Evolutionary conservation across 2,888 invertebrate species (phyloP).

Genomic region (Crocallis elinguaria): DNA sequence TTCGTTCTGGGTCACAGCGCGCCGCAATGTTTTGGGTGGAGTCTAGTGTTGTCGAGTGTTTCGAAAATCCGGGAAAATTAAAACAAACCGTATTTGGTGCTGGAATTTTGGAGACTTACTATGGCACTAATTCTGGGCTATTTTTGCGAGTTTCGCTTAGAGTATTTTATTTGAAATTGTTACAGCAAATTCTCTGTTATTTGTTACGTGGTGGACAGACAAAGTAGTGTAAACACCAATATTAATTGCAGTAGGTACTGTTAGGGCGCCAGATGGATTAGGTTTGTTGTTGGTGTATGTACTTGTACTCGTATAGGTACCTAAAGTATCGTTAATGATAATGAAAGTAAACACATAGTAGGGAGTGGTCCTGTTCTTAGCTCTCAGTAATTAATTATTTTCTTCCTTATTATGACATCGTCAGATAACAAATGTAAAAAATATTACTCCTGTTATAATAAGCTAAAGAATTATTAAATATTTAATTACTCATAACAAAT

Average conservation of each 20-base stretch:
- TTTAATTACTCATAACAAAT: too few relatives aligned
- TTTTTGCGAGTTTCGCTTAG: too few relatives aligned
- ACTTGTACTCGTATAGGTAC: background rate
- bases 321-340: background rate
- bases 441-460: too few relatives aligned
- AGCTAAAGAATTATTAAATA: too few relatives aligned
- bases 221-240: too few relatives aligned
- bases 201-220: background rate
- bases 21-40: constrained; percentile 20
- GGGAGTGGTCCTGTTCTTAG: background rate
- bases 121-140: background rate
- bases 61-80: background rate
- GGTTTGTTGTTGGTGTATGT: background rate
- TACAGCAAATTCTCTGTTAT: too few relatives aligned
- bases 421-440: background rate
- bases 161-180: too few relatives aligned
- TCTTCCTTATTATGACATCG: background rate
- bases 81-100: background rate
- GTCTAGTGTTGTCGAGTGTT: constrained; percentile 12
- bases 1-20: constrained; percentile 31
- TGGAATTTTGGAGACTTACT: background rate
- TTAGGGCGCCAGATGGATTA: background rate
- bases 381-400: background rate
- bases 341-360: background rate
- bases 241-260: too few relatives aligned